A percentile compares a stretch with the other conserved stretches of the same genome.
phyloP scores from a whole-genome alignment of 1,140 invertebrate species.

The Leptinotarsa lineolata region DNA sequence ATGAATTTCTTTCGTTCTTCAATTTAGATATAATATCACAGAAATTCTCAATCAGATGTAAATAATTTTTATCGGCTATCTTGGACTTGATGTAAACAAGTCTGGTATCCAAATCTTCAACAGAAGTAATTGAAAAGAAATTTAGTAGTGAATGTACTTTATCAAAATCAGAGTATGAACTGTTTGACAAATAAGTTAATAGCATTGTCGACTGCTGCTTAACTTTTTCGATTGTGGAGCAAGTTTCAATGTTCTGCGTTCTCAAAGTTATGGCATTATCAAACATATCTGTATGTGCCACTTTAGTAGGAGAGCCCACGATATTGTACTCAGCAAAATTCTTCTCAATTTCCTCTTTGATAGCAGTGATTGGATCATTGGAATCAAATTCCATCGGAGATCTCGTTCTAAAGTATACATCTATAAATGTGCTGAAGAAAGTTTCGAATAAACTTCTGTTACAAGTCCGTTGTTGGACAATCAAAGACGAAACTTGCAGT shows the following conservation, averaged over 20 bases:
- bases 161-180: background rate
- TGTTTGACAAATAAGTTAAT: conserved; percentile 11
- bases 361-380: conserved; percentile 44
- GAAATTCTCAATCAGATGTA: conserved; percentile 10
- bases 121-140: conserved; percentile 49
- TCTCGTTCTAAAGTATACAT: conserved; percentile 71
- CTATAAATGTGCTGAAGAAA: conserved; percentile 64
- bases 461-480: conserved; percentile 66
- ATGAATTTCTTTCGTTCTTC: background rate
- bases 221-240: conserved; percentile 49
- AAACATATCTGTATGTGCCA: conserved; percentile 19
- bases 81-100: conserved; percentile 23
- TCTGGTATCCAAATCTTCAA: conserved; percentile 43
- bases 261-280: conserved; percentile 43
- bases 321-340: conserved; percentile 8
- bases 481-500: conserved; percentile 66
- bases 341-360: conserved; percentile 42
- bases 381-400: conserved; percentile 60
- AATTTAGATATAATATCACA: conserved; percentile 13
- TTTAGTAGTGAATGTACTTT: conserved; percentile 20
- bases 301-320: background rate
- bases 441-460: conserved; percentile 62
- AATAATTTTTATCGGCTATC: background rate
- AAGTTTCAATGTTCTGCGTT: conserved; percentile 44
- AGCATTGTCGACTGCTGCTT: conserved; percentile 51